Percentiles rank a stretch among this genome's conserved stretches.
These are phyloP conservation scores for Notiomystis cincta DNA, from an alignment of 2,113 vertebrate species.

Conservation along the genomic window DNA sequence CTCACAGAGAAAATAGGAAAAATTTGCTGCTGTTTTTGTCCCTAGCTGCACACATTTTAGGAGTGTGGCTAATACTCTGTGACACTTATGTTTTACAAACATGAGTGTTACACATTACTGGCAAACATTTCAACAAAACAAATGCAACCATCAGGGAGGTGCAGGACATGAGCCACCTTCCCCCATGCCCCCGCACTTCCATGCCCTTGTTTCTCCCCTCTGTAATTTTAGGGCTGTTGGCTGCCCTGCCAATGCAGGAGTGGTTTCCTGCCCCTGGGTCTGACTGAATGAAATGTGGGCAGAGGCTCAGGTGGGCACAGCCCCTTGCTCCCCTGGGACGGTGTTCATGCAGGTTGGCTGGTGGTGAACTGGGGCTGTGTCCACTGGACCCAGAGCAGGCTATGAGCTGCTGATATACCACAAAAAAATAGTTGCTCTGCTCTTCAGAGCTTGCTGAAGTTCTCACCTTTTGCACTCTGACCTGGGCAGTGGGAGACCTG, in stretches of 20 bases:
- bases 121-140: not conserved
- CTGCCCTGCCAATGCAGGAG: fast-evolving
- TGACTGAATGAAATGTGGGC: fast-evolving
- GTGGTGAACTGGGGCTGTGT: not conserved
- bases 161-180: not conserved
- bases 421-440: not conserved
- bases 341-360: not conserved
- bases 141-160: not conserved
- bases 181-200: not conserved
- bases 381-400: not conserved
- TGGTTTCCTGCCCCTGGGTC: not conserved
- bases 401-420: not conserved
- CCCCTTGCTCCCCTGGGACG: not conserved
- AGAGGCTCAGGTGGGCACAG: not conserved
- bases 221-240: not conserved
- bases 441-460: not conserved
- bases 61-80: not conserved
- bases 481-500: not conserved
- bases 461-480: not conserved
- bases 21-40: not conserved
- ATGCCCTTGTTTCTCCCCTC: not conserved
- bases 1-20: not conserved
- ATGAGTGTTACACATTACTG: not conserved
- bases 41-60: not conserved
- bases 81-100: not conserved